Evolutionary conservation across 2,888 invertebrate species (phyloP).

Genomic region (Pristionchus exspectatus): DNA sequence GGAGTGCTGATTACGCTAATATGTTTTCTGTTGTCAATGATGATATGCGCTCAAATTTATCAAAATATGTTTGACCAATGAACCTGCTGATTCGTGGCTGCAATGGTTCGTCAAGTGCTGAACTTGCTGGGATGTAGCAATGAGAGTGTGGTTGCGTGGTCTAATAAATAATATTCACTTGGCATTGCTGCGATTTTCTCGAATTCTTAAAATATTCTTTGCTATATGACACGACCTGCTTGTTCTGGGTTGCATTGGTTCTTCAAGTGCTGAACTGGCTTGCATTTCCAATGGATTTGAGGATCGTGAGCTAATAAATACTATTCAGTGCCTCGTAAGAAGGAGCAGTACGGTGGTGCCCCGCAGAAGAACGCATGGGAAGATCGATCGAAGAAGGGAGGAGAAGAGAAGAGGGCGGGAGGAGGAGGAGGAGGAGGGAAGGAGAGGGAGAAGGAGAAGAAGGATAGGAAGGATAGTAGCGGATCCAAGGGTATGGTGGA

Average conservation of each 20-base stretch:
- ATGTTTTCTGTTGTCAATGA: neutral
- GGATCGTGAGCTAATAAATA: neutral
- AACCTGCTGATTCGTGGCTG: neutral
- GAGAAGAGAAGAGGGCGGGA: conserved; percentile 41
- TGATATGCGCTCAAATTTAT: neutral
- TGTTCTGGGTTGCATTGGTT: neutral
- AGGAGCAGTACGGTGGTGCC: neutral
- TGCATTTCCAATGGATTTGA: neutral
- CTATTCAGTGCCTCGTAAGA: neutral
- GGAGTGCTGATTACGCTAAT: neutral
- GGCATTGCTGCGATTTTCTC: too few relatives aligned
- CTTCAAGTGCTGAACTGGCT: neutral
- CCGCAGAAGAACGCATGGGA: conserved; percentile 50
- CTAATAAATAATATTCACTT: too few relatives aligned
- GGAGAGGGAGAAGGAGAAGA: neutral
- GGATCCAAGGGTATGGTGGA: conserved; percentile 32
- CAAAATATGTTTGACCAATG: neutral
- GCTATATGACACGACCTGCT: neutral
- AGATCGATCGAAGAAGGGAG: conserved; percentile 50
- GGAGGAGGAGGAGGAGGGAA: conserved; percentile 4
- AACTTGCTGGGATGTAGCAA: neutral
- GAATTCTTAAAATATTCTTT: too few relatives aligned
- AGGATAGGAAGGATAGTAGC: neutral
- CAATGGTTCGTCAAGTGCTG: neutral
- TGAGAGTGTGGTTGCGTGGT: neutral